Base-by-base conservation (phyloP, 2,113 vertebrate genomes). In the Nerophis ophidion region DNA sequence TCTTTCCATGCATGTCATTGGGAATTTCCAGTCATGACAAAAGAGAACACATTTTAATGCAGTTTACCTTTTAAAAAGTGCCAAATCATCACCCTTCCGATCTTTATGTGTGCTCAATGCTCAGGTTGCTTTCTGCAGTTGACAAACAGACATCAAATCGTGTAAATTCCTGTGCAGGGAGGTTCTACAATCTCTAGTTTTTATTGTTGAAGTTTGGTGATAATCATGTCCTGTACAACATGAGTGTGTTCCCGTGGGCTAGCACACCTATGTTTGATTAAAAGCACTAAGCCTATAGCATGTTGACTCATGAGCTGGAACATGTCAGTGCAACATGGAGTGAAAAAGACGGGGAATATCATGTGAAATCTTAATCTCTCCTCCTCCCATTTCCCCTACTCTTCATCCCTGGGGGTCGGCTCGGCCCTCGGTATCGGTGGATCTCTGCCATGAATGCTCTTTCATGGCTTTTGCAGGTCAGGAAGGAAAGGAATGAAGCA, bases 401-500 rank as follows among this genome's bases (percentile, higher is more conserved):
- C 16, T 10, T 60, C 65, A 26, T 72, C 83, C 75, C 75, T 26
- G 16, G 81, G 74, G 75, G 69, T 68, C n/a, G 38, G 44, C 49
- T 64, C 71, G 36, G 60, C 53, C 44, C 65, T 75, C 61, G 1
- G 44, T 35, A 62, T 59, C 38, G 10, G 66, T 51, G 49, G 65
- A 66, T 71, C 66, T 80, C 70, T 57, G 48, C 64, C 58, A n/a
- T 50, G 62, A 72, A 63, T 65, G 44, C 47, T 26, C 69, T 60
- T 65, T 78, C 60, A 66, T 63, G 74, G 78, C 68, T 71, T 26
- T 65, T 78, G 68, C 67, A 72, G 65, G 74, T 69, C 81, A 76
- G 82, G 79, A 83, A 84, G 79, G 75, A 75, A 75, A 70, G 62
- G 63, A 77, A 70, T 38, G 49, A 63, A 50, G 68, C 53, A 77